Percentiles rank a stretch among this genome's conserved stretches.
These are phyloP conservation scores for Nycticryphes semicollaris DNA, from an alignment of 2,113 vertebrate genomes.

Conservation along the genomic window DNA sequence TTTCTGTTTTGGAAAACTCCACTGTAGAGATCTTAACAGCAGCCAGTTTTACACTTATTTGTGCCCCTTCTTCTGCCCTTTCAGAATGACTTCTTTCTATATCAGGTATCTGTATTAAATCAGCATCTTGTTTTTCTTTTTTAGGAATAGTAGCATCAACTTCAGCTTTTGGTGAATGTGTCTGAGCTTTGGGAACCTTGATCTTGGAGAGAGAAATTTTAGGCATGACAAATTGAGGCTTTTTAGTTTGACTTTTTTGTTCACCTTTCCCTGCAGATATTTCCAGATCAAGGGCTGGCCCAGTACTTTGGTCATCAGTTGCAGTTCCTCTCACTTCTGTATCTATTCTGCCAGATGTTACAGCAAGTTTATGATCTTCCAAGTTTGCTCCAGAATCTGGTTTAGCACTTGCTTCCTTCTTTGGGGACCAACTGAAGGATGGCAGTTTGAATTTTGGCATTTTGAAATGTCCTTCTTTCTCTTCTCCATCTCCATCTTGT, in stretches of 20 bases:
- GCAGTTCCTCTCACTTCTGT: neutral
- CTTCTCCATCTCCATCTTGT: neutral
- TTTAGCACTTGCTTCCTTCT: constrained; percentile 50
- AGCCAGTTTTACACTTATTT: constrained; percentile 49
- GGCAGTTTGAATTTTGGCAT: constrained; percentile 66
- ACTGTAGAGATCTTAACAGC: neutral
- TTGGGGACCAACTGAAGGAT: constrained; percentile 61
- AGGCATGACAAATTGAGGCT: constrained; percentile 42
- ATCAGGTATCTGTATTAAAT: neutral
- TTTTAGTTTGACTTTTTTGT: neutral
- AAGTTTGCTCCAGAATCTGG: neutral
- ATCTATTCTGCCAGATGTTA: neutral
- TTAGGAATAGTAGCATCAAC: neutral
- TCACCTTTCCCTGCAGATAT: neutral
- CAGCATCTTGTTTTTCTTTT: neutral
- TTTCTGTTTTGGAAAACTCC: neutral
- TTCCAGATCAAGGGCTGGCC: neutral
- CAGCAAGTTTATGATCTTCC: neutral
- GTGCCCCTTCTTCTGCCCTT: neutral
- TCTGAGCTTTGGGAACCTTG: constrained; percentile 12
- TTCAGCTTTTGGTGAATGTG: neutral
- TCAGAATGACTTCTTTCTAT: neutral
- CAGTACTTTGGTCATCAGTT: neutral
- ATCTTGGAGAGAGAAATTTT: constrained; percentile 48
- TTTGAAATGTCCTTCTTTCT: constrained; percentile 62